These are phyloP conservation scores for Latrodectus geometricus DNA, from an alignment of 1,140 invertebrate genomes.

Conservation along the genomic window DNA sequence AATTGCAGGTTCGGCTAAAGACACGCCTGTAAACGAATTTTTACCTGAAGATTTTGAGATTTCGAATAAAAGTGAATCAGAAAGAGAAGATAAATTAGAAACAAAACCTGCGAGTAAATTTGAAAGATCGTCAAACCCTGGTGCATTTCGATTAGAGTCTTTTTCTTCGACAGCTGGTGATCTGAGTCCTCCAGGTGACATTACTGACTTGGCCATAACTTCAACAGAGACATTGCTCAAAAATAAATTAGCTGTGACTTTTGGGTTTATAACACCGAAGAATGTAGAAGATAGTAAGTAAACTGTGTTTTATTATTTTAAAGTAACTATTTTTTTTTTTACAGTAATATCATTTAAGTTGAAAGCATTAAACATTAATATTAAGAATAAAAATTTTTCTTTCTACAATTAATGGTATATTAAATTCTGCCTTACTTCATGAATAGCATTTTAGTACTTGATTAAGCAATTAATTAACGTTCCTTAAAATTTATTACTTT, in stretches of 20 bases:
- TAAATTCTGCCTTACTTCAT: too few species aligned
- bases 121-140: constrained; percentile 41
- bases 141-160: constrained; percentile 51
- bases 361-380: not conserved
- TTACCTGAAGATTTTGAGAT: constrained; percentile 30
- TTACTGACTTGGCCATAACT: constrained; percentile 41
- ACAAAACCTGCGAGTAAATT: constrained; percentile 16
- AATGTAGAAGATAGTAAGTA: constrained; percentile 55
- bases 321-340: not conserved
- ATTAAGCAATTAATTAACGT: too few species aligned
- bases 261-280: constrained; percentile 57
- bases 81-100: constrained; percentile 1
- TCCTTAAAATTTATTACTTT: too few species aligned
- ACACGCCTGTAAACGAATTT: constrained; percentile 14
- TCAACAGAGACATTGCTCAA: not conserved
- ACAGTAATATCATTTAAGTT: not conserved
- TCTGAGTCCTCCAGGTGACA: constrained; percentile 51
- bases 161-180: constrained; percentile 29
- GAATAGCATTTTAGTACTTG: too few species aligned
- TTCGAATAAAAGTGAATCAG: constrained; percentile 1
- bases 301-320: not conserved
- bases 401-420: too few species aligned
- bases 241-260: not conserved
- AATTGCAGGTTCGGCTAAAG: not conserved
- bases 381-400: too few species aligned